These are phyloP conservation scores for Nasonia oneida DNA, from an alignment of 2,888 invertebrate genomes.

Conservation along the genomic window DNA sequence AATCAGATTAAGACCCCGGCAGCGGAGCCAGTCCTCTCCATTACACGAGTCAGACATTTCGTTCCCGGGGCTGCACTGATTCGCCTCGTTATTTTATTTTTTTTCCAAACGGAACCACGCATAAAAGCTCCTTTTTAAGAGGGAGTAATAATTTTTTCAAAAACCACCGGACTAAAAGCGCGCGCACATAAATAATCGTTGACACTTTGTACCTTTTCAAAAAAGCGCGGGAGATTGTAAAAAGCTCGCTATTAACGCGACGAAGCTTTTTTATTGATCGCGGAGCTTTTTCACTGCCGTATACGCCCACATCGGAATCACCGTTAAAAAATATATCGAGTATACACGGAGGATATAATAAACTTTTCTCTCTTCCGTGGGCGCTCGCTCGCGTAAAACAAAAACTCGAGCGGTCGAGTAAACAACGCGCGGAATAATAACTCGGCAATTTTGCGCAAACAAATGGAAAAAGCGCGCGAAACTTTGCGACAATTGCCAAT, in stretches of 20 bases:
- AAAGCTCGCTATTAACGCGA: too few species aligned
- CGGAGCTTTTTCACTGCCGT: too few species aligned
- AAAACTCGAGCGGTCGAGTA: background rate
- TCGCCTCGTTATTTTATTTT: constrained; percentile 6
- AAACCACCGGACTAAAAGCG: background rate
- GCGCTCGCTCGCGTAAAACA: too few species aligned
- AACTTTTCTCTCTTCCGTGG: too few species aligned
- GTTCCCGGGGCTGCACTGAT: constrained; percentile 7
- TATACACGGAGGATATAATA: too few species aligned
- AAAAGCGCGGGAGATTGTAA: too few species aligned
- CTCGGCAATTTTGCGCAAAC: background rate
- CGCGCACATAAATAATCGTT: background rate
- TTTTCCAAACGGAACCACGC: background rate
- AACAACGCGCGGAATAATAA: background rate
- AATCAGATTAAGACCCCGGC: constrained; percentile 47
- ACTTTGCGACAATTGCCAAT: constrained; percentile 2
- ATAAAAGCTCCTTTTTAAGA: background rate
- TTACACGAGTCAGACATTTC: constrained; percentile 10
- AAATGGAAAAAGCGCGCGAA: background rate
- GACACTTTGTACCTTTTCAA: too few species aligned
- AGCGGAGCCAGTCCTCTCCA: background rate
- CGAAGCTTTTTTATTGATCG: too few species aligned
- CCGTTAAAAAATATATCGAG: too few species aligned
- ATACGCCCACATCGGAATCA: too few species aligned
- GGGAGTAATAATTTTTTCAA: background rate